Base-by-base conservation (phyloP, 2,888 invertebrate genomes). In the Antheraea assamensis region DNA sequence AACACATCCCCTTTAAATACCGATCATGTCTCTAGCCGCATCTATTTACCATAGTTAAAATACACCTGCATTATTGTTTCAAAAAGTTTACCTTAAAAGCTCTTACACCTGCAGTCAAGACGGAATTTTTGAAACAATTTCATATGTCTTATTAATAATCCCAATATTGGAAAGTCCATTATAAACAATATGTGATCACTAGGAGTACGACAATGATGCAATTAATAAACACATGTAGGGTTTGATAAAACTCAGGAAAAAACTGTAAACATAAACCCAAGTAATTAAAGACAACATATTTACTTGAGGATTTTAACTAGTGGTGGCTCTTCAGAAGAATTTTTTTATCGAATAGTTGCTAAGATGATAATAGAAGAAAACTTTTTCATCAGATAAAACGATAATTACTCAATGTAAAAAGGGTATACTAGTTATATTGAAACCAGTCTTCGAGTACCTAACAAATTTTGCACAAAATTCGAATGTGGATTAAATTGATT, bases 1-100 rank as follows among this genome's bases (percentile, higher is more conserved):
- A 90, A 92, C 89, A 92, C 92, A 94, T 93, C 94, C 94, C 92
- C 90, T 91, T 92, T 91, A 92, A 94, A 94, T 93, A 92, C 93
- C 92, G 92, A 93, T 92, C 94, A 92, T 92, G 93, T 91, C 90
- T 92, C 88, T 88, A 91, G 90, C 82, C 87, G 89, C 91, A 90
- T 91, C 92, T 93, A 91, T 91, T 93, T 92, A 92, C 89, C 90
- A 91, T 92, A 91, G 87, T 88, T 88, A 88, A 88, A 82, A 82
- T 87, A 87, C 93, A 93, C 92, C 94, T 94, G 93, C 92, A 86
- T 82, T 81, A 89, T 92, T 93, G 90, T 91, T 90, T 92, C 88
- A 87, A 90, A 89, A 91, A 89, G 85, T 86, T 90, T 87, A 90
- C 90, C 89, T 90, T 91, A 91, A 87, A 88, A 87, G 80, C 80